phyloP scores from a whole-genome alignment of 2,797 vertebrate species.

The Melanogrammus aeglefinus region DNA sequence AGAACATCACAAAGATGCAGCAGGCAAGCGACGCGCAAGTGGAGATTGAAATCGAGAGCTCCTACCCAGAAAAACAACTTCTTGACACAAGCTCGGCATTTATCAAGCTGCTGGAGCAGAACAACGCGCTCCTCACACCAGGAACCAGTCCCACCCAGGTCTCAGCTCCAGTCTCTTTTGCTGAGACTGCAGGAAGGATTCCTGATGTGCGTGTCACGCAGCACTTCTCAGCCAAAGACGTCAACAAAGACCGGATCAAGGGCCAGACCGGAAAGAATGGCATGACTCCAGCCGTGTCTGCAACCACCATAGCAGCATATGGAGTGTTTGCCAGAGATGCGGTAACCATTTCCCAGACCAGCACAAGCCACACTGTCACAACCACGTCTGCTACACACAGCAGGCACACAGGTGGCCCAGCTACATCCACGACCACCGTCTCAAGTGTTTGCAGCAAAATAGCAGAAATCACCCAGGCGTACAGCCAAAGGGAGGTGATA shows the following conservation, averaged over 20 bases:
- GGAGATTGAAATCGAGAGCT: slow-evolving; percentile 73
- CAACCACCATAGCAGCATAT: slow-evolving; percentile 77
- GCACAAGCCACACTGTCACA: slow-evolving; percentile 69
- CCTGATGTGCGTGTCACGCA: slow-evolving; percentile 94
- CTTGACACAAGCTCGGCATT: slow-evolving; percentile 90
- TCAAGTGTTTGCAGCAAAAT: slow-evolving; percentile 78
- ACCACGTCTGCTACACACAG: slow-evolving; percentile 67
- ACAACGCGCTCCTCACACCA: slow-evolving; percentile 89
- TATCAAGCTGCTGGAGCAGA: slow-evolving; percentile 89
- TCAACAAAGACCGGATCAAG: slow-evolving; percentile 79
- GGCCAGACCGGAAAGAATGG: slow-evolving; percentile 79
- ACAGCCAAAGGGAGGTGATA: slow-evolving; percentile 77
- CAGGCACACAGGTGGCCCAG: slow-evolving; percentile 61
- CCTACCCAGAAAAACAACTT: slow-evolving; percentile 83
- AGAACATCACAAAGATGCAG: slow-evolving; percentile 80
- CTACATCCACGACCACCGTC: slow-evolving; percentile 70
- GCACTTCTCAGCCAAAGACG: slow-evolving; percentile 89
- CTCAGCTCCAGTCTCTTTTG: slow-evolving; percentile 91
- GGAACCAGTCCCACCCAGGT: slow-evolving; percentile 97
- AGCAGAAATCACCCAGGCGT: slow-evolving; percentile 82
- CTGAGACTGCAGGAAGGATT: slow-evolving; percentile 79
- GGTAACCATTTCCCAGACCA: slow-evolving; percentile 72
- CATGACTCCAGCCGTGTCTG: slow-evolving; percentile 70
- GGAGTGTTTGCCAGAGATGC: slow-evolving; percentile 77
- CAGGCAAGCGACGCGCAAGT: slow-evolving; percentile 75